phyloP scores from a whole-genome alignment of 37 sponge, comb jelly and placozoan genomes.

The Aphrocallistes beatrix region DNA sequence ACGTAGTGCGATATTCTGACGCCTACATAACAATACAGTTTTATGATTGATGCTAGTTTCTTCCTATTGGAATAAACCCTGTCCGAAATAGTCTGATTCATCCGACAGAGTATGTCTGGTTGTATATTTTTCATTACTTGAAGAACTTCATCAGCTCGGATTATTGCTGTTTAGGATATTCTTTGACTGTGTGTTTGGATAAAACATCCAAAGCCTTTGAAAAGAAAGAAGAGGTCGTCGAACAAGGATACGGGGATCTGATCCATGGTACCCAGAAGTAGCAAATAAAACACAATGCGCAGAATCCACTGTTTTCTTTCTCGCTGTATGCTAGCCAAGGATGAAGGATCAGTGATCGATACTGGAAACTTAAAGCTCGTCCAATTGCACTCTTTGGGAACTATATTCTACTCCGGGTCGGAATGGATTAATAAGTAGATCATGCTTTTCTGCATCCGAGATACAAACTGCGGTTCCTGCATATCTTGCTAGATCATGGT shows the following conservation, averaged over 20 bases:
- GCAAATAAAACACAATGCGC: slow-evolving; percentile 37
- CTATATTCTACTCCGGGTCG: slow-evolving; percentile 11
- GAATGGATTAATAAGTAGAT: slow-evolving; percentile 22
- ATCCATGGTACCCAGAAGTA: slow-evolving; percentile 19
- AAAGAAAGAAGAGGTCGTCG: slow-evolving; percentile 20
- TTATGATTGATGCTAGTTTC: slow-evolving; percentile 27
- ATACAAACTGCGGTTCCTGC: background rate
- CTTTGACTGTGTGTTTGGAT: slow-evolving; percentile 25
- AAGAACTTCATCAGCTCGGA: slow-evolving; percentile 25
- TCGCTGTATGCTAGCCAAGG: slow-evolving; percentile 34
- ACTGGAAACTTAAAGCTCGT: slow-evolving; percentile 22
- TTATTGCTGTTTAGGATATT: slow-evolving; percentile 34
- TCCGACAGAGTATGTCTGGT: slow-evolving; percentile 7
- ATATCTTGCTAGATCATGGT: slow-evolving; percentile 20
- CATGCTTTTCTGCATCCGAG: slow-evolving; percentile 19
- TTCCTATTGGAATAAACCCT: slow-evolving; percentile 18
- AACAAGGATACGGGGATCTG: slow-evolving; percentile 24
- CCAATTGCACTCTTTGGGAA: background rate
- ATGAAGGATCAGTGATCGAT: slow-evolving; percentile 15
- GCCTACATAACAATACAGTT: slow-evolving; percentile 31
- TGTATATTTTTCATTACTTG: slow-evolving; percentile 27
- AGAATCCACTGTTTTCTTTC: slow-evolving; percentile 41
- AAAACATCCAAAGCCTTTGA: slow-evolving; percentile 28
- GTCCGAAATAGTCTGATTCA: slow-evolving; percentile 4
- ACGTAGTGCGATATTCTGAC: slow-evolving; percentile 34